Percentiles rank a stretch among this genome's conserved stretches.
phyloP scores from a whole-genome alignment of 2,888 invertebrate genomes.

The Frankliniella fusca region DNA sequence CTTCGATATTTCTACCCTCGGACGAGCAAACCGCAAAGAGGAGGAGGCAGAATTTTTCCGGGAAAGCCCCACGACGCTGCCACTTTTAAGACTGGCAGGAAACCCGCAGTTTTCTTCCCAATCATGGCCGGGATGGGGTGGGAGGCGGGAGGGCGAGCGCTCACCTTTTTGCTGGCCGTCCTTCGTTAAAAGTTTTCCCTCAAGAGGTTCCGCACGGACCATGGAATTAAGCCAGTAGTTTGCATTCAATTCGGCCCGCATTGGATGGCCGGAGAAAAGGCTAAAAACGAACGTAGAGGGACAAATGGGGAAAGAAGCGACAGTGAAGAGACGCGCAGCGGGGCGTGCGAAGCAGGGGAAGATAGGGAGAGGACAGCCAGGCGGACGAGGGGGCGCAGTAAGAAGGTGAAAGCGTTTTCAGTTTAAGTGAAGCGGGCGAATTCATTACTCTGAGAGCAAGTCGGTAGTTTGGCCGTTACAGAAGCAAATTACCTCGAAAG shows the following conservation, averaged over 20 bases:
- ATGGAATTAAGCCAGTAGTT: conserved; percentile 1
- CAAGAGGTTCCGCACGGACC: not conserved
- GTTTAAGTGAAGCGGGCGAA: conserved; percentile 22
- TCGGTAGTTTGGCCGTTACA: conserved; percentile 26
- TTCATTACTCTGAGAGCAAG: conserved; percentile 22
- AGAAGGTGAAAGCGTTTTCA: conserved; percentile 1
- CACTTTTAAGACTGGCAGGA: too few species aligned
- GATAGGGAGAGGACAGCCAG: not conserved
- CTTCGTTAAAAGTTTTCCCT: not conserved
- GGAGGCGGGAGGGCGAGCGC: not conserved
- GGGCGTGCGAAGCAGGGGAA: not conserved
- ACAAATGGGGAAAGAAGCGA: too few species aligned
- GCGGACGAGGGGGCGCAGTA: not conserved
- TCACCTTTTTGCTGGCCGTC: not conserved
- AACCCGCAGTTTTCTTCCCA: too few species aligned
- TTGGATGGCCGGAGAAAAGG: too few species aligned
- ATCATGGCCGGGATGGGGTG: not conserved
- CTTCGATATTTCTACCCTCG: too few species aligned
- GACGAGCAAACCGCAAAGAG: too few species aligned
- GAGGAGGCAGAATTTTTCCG: too few species aligned
- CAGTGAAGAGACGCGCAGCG: too few species aligned
- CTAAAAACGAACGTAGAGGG: too few species aligned
- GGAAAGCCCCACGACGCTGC: too few species aligned
- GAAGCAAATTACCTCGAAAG: conserved; percentile 14
- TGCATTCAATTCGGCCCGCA: not conserved